phyloP scores from a whole-genome alignment of 2,888 invertebrate genomes.

The Phaedon cochleariae region DNA sequence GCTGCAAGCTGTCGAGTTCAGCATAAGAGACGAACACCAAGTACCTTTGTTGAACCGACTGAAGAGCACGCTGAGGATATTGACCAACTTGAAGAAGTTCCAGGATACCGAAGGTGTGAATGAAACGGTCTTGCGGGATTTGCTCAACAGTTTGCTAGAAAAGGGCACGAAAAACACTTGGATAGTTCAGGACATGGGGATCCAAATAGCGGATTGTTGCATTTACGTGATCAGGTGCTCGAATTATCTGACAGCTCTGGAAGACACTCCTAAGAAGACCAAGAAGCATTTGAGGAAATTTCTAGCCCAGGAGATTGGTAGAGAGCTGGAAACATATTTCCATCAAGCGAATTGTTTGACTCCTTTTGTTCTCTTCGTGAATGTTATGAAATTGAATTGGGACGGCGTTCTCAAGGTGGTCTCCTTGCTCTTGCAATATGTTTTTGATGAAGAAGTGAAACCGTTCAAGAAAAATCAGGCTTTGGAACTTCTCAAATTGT shows the following conservation, averaged over 20 bases:
- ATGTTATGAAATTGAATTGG: constrained; percentile 73
- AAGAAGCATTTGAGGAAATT: constrained; percentile 57
- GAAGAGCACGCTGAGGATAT: constrained; percentile 68
- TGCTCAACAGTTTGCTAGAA: constrained; percentile 68
- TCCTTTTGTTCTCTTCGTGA: constrained; percentile 73
- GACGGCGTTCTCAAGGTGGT: constrained; percentile 69
- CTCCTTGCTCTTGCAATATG: constrained; percentile 67
- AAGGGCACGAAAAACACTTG: constrained; percentile 72
- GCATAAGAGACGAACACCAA: constrained; percentile 74
- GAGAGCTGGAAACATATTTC: constrained; percentile 69
- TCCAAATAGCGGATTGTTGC: constrained; percentile 71
- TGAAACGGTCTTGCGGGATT: constrained; percentile 65
- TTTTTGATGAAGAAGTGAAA: constrained; percentile 69
- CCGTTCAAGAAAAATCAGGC: constrained; percentile 75
- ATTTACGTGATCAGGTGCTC: constrained; percentile 72
- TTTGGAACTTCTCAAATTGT: constrained; percentile 70
- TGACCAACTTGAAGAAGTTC: constrained; percentile 71
- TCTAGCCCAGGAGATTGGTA: constrained; percentile 64
- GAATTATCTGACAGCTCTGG: constrained; percentile 61
- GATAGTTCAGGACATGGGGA: constrained; percentile 72
- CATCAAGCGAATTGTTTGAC: constrained; percentile 71
- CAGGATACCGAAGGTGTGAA: constrained; percentile 66
- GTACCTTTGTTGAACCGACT: constrained; percentile 72
- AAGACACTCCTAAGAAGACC: constrained; percentile 59
- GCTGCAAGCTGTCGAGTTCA: constrained; percentile 73